Evolutionary conservation across 2,888 invertebrate genomes (phyloP).

Genomic region (Ecliptopera silaceata): DNA sequence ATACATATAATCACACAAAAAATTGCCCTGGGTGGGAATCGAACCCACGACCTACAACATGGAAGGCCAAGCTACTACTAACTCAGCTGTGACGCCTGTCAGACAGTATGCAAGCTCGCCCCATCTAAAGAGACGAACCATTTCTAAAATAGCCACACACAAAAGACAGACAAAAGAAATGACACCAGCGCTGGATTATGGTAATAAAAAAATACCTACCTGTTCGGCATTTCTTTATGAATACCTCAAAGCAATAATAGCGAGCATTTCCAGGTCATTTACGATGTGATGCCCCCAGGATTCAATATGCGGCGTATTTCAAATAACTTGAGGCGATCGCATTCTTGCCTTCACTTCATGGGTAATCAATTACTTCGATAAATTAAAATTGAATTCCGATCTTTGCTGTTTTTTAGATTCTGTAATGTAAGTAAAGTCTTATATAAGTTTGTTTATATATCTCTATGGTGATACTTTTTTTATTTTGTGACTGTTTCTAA

Average conservation of each 20-base stretch:
- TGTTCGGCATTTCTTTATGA: slow-evolving; percentile 27
- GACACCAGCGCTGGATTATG: neutral
- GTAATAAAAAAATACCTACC: slow-evolving; percentile 26
- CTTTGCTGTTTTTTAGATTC: neutral
- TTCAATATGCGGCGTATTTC: slow-evolving; percentile 78
- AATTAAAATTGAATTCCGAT: slow-evolving; percentile 45
- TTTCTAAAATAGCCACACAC: no score
- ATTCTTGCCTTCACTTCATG: slow-evolving; percentile 53
- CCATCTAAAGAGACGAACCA: no score
- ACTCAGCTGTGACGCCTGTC: no score
- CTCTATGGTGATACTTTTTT: no score
- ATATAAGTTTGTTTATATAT: no score
- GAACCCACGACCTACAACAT: no score
- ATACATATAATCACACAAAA: no score
- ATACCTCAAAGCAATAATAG: slow-evolving; percentile 57
- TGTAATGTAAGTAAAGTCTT: neutral
- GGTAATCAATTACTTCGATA: slow-evolving; percentile 67
- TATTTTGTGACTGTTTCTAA: no score
- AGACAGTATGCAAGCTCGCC: no score
- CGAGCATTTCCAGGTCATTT: slow-evolving; percentile 60
- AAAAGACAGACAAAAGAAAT: no score
- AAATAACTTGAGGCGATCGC: slow-evolving; percentile 66
- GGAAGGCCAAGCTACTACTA: no score
- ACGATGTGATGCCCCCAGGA: slow-evolving; percentile 67
- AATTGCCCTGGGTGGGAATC: no score